Evolutionary conservation across 2,888 invertebrate species (phyloP), one percentile per base, ranked within the genome.

Genomic region (Nudaria mundana): DNA sequence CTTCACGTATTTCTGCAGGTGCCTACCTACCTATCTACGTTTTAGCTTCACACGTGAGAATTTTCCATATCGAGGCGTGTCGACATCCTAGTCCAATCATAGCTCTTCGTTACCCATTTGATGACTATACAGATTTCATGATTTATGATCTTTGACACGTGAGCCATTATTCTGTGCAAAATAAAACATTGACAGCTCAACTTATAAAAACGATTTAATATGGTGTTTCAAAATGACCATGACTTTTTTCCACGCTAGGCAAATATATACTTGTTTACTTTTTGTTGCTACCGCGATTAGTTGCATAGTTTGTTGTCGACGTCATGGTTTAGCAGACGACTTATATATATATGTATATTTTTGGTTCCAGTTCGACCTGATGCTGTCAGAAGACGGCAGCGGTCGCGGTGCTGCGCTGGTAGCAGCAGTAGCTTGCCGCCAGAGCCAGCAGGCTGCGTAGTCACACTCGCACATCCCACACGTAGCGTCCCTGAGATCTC

Each of bases 361-460:
- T 44, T 52, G 63, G 28, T 91, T 91, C 6, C 91, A 96, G 92
- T 98, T 97, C 77, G 94, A 96, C 78, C 89, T 98, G 62, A 97
- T 97, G 97, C 85, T 98, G 40, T 97, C 97, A 1, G 97, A 98
- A 77, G 98, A 98, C 76, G 98, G 98, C 34, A 97, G 97, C 66
- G 98, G 98, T n/a, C 93, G 97, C 66, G 98, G 98, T 16, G 98
- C 98, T 35, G 98, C 98, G 43, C 86, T 98, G 37, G 97, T 98
- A 8, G 98, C 98, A n/a, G 98, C 98, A 6, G 97, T 98, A 23
- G 96, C 96, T 29, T 92, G 93, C 60, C 91, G 93, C 63, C 91
- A 92, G 66, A 69, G 72, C 32, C 65, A 57, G 16, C 55, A 52
- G 30, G 50, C 56, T 35, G 68, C 71, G 64, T 77, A 75, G 53